These are phyloP conservation scores for Ginglymostoma cirratum DNA, from an alignment of 2,113 vertebrate species.

Conservation along the genomic window DNA sequence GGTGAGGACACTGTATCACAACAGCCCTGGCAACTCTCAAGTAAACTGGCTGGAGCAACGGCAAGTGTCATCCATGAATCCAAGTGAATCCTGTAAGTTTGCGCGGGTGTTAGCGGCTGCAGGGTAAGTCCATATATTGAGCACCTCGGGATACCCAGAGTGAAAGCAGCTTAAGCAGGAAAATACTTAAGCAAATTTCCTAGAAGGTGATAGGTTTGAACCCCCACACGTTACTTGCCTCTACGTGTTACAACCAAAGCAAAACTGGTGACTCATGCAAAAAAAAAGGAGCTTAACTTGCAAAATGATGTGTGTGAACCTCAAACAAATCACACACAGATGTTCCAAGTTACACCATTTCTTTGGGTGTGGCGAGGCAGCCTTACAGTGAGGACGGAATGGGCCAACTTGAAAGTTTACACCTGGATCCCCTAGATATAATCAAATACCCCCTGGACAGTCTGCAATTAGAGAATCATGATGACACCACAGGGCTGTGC, in stretches of 20 bases:
- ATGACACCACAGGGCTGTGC: too few species aligned
- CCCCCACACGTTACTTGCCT: neutral
- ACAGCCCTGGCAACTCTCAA: neutral
- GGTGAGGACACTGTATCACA: neutral
- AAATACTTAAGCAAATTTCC: neutral
- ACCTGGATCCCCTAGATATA: neutral
- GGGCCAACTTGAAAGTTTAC: neutral
- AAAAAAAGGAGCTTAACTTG: slow-evolving; percentile 1
- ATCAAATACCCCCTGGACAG: neutral
- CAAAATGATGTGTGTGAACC: neutral
- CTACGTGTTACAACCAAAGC: neutral
- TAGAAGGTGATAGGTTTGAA: neutral
- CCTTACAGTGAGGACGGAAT: neutral
- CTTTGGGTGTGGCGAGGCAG: neutral
- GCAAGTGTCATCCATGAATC: neutral
- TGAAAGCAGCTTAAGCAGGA: neutral
- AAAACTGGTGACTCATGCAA: neutral
- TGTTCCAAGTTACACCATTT: neutral
- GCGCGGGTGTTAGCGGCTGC: neutral
- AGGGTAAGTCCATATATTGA: neutral
- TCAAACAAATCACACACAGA: neutral
- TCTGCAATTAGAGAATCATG: neutral
- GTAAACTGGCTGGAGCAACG: neutral
- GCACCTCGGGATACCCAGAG: neutral
- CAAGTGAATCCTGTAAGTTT: neutral